A percentile compares a stretch with the other conserved stretches of the same genome.
These are phyloP conservation scores for Drosophila orosa DNA, from an alignment of 1,140 invertebrate species.

Conservation along the genomic window DNA sequence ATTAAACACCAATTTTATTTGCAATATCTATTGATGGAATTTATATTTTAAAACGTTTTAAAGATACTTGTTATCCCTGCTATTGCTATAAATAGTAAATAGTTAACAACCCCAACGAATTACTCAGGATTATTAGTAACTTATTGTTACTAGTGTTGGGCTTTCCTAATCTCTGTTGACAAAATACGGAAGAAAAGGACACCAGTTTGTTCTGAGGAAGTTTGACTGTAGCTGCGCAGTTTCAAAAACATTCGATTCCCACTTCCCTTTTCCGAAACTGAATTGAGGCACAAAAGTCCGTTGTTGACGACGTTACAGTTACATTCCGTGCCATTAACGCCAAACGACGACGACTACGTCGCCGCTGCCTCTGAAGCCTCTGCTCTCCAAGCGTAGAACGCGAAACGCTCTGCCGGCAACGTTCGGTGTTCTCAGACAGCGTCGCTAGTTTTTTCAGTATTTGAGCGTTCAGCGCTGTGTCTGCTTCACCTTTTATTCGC, in stretches of 20 bases:
- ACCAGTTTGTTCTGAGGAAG: neutral
- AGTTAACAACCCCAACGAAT: neutral
- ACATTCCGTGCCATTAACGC: conserved; percentile 35
- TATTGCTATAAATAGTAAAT: neutral
- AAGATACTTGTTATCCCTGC: neutral
- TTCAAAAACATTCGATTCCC: conserved; percentile 21
- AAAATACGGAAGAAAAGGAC: neutral
- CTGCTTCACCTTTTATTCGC: conserved; percentile 39
- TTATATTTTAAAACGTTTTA: too few species aligned
- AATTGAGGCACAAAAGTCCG: conserved; percentile 25
- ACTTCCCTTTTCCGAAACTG: conserved; percentile 17
- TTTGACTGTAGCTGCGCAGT: conserved; percentile 27
- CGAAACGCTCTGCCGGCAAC: conserved; percentile 27
- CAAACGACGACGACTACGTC: conserved; percentile 23
- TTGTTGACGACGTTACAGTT: conserved; percentile 47
- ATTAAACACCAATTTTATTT: too few species aligned
- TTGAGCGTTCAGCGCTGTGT: conserved; percentile 62
- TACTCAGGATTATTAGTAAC: neutral
- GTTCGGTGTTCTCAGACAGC: conserved; percentile 32
- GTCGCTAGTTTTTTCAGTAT: conserved; percentile 62
- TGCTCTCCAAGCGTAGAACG: conserved; percentile 6
- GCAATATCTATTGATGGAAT: too few species aligned
- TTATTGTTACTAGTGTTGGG: neutral
- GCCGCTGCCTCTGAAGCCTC: conserved; percentile 3
- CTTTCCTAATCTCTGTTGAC: conserved; percentile 1